Base-by-base conservation (phyloP, 2,888 invertebrate species). In the Ecliptopera silaceata region DNA sequence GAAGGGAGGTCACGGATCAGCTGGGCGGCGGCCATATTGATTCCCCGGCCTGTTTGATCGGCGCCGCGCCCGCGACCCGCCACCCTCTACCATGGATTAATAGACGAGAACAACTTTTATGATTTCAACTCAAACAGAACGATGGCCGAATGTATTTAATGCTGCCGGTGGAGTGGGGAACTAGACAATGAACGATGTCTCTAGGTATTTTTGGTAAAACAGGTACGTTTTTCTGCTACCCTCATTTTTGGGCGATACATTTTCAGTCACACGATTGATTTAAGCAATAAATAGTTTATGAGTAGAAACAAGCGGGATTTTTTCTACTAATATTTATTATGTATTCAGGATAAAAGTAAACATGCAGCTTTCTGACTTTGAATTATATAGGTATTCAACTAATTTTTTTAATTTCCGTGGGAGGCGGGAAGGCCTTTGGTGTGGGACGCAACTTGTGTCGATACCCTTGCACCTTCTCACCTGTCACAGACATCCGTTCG, bases 21-120 rank as follows among this genome's bases (percentile, higher is more conserved):
- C 90, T 88, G 88, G 90, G 89, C 86, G 88, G 87, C 89, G 86
- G 88, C 88, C 90, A 89, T 90, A 90, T 90, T 90, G 90, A 90
- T 90, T 90, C 90, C 82, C 86, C 83, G 85, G 87, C 87, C 88
- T 87, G 87, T 88, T 88, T 88, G 89, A 88, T 88, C 88, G 87
- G 87, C 84, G 83, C 83, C 86, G 77, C 82, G 79, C 77, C 75
- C 80, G 72, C 78, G 69, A 74, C 74, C 65, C 66, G 63, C 59
- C 65, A 61, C 71, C 70, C 74, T 74, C 77, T 76, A 66, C 75
- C 79, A 75, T 80, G 85, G 88, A 88, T 89, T 90, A 90, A 88
- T 88, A 88, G 85, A 88, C 80, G 84, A 84, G 86, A 89, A 86
- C 86, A 87, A 90, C 88, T 90, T 89, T 90, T 89, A 89, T 90